Conservation (phyloP, 1,140 invertebrate species). For the Frieseomelitta varia region DNA sequence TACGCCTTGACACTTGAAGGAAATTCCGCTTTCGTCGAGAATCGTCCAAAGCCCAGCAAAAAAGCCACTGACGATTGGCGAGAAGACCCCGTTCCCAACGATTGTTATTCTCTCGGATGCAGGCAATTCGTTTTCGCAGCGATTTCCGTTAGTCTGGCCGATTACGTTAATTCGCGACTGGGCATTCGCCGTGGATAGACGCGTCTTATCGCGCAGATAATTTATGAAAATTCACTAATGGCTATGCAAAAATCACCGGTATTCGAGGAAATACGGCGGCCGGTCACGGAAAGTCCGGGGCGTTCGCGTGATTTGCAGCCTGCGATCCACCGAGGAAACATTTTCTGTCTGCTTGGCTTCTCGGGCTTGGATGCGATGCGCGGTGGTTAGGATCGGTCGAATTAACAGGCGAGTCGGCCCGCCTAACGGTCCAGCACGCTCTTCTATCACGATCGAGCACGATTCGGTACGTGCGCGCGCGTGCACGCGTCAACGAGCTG, state of each 20-base stretch:
- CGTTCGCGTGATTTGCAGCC: constrained; percentile 43
- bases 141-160: not conserved
- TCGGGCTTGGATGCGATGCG: not conserved
- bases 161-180: not conserved
- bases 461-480: not conserved
- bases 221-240: constrained; percentile 37
- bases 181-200: not conserved
- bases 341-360: constrained; percentile 60
- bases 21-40: not conserved
- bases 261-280: constrained; percentile 35
- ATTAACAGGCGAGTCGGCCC: not conserved
- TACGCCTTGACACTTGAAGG: too few species aligned
- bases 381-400: not conserved
- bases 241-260: constrained; percentile 12
- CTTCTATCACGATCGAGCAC: not conserved
- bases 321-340: not conserved
- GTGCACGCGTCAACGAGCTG: not conserved
- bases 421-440: not conserved
- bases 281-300: constrained; percentile 33
- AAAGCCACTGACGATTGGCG: too few species aligned
- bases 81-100: not conserved
- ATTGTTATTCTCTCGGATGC: not conserved
- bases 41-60: not conserved
- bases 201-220: constrained; percentile 25
- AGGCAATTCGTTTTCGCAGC: not conserved